Conservation (phyloP, 1,140 invertebrate species). For the Wasmannia auropunctata region DNA sequence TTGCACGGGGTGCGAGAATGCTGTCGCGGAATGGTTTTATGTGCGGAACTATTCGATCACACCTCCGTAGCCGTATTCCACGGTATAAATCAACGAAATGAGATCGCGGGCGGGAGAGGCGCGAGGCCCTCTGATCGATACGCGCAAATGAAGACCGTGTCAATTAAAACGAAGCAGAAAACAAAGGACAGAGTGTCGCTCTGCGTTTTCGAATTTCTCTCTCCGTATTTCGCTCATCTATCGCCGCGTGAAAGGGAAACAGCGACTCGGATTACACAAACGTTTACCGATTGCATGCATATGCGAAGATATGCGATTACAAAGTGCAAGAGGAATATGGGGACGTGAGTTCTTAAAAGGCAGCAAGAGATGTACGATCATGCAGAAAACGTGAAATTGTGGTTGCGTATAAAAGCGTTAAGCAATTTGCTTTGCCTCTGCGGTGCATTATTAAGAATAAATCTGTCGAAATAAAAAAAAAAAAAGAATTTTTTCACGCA, state of each 20-base stretch:
- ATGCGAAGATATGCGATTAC: slow-evolving; percentile 20
- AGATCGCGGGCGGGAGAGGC: neutral
- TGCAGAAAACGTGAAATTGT: slow-evolving; percentile 3
- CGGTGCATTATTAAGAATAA: neutral
- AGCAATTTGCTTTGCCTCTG: neutral
- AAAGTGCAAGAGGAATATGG: slow-evolving; percentile 1
- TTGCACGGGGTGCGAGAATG: slow-evolving; percentile 37
- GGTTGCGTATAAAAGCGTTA: neutral
- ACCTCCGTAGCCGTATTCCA: neutral
- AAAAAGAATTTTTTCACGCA: neutral
- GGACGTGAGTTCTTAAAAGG: neutral
- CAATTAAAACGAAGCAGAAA: neutral
- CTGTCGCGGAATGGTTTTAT: slow-evolving; percentile 43
- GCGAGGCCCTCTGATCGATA: slow-evolving; percentile 11
- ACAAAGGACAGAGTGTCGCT: neutral
- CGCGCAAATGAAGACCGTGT: slow-evolving; percentile 5
- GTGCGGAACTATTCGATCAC: slow-evolving; percentile 47
- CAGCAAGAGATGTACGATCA: neutral
- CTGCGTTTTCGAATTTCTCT: neutral
- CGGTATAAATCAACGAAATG: slow-evolving; percentile 43
- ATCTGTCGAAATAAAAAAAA: neutral
- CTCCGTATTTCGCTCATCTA: neutral
- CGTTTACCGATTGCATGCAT: neutral
- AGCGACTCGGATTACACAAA: slow-evolving; percentile 23
- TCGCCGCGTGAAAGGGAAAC: neutral